Evolutionary conservation across 2,113 vertebrate species (phyloP).

Genomic region (Aegithalos caudatus): DNA sequence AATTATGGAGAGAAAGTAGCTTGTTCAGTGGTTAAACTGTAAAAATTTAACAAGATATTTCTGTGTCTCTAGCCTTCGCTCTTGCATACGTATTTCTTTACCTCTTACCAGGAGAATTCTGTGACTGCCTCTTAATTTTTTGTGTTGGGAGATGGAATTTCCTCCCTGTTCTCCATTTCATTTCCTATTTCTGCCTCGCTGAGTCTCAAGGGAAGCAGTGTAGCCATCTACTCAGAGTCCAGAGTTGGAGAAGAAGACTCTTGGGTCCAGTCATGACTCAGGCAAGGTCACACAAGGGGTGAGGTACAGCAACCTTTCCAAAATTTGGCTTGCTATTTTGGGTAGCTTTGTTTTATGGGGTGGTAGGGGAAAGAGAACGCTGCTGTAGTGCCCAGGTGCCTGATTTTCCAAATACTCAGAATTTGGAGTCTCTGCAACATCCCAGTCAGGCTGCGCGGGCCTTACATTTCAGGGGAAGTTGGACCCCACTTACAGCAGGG

Average conservation of each 20-base stretch:
- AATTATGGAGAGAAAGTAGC: slow-evolving; percentile 73
- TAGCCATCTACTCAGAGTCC: slow-evolving; percentile 38
- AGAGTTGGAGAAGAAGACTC: slow-evolving; percentile 10
- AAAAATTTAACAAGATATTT: slow-evolving; percentile 75
- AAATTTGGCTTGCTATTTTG: neutral
- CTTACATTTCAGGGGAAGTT: neutral
- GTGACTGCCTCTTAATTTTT: slow-evolving; percentile 54
- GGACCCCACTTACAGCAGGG: neutral
- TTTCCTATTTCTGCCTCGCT: slow-evolving; percentile 44
- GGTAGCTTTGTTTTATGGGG: slow-evolving; percentile 6
- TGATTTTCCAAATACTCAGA: neutral
- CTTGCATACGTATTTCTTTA: slow-evolving; percentile 35
- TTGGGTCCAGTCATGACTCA: slow-evolving; percentile 12
- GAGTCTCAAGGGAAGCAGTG: slow-evolving; percentile 2
- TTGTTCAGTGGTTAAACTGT: slow-evolving; percentile 71
- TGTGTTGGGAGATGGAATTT: slow-evolving; percentile 57
- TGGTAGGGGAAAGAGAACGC: neutral
- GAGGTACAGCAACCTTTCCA: neutral
- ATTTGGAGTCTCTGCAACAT: neutral
- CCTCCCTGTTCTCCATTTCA: slow-evolving; percentile 51
- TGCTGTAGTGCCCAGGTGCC: neutral
- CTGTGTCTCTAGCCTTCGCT: slow-evolving; percentile 62
- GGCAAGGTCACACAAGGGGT: neutral
- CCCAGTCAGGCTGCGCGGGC: neutral
- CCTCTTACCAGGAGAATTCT: slow-evolving; percentile 61